Conservation (phyloP, 2,113 vertebrate genomes). For the Rhadina sibilatrix region DNA sequence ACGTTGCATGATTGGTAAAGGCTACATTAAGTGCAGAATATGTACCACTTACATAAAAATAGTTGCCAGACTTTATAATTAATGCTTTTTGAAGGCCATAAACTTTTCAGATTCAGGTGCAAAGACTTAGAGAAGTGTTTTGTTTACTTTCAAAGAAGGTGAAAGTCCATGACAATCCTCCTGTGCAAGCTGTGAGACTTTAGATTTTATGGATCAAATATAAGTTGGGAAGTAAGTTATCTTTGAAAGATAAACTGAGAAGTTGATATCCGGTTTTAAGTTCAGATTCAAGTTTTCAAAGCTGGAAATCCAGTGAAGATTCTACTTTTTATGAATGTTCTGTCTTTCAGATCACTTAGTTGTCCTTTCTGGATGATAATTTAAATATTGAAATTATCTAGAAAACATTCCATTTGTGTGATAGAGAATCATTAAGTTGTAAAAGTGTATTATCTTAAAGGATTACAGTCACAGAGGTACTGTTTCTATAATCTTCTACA, state of each 20-base stretch:
- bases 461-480: neutral
- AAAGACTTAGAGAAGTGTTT: neutral
- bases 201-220: neutral
- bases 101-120: neutral
- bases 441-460: neutral
- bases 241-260: neutral
- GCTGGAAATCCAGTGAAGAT: neutral
- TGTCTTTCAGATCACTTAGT: neutral
- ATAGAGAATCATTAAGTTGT: neutral
- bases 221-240: neutral
- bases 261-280: neutral
- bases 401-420: neutral
- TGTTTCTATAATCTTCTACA: neutral
- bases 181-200: neutral
- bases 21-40: neutral
- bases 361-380: neutral
- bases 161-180: neutral
- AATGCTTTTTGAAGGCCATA: neutral
- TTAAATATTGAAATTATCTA: neutral
- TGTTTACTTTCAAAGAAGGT: neutral
- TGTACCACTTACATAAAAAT: neutral
- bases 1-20: neutral
- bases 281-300: neutral
- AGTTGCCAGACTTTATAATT: neutral
- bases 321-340: neutral